phyloP scores from a whole-genome alignment of 2,888 invertebrate species.

The Stenolophus ochropezus region DNA sequence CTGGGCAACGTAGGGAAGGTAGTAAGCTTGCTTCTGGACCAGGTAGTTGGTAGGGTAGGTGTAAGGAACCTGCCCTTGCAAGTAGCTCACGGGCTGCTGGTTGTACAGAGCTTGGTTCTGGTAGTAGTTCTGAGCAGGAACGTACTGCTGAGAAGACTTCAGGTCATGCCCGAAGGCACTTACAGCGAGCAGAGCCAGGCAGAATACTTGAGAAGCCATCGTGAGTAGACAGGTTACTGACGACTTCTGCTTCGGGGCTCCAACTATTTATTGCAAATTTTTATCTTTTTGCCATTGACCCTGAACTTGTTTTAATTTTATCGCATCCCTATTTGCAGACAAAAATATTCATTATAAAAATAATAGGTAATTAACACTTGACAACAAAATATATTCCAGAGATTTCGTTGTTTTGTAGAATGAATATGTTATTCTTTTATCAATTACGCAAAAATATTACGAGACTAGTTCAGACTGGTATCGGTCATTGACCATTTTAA shows the following conservation, averaged over 20 bases:
- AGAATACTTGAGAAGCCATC: background rate
- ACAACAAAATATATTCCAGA: no score
- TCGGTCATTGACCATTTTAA: background rate
- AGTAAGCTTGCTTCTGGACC: background rate
- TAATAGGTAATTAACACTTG: no score
- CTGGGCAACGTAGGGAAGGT: background rate
- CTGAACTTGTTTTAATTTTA: no score
- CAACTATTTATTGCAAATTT: background rate
- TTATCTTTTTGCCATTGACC: background rate
- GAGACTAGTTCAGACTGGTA: background rate
- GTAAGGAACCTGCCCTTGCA: background rate
- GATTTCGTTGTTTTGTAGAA: no score
- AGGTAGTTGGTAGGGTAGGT: background rate
- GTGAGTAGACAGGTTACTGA: background rate
- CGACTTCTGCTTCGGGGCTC: background rate
- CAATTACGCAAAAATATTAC: background rate
- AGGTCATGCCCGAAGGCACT: background rate
- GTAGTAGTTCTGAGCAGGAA: background rate
- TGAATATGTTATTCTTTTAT: no score
- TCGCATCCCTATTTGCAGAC: no score
- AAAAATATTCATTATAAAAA: no score
- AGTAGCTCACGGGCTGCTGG: background rate
- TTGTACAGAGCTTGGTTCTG: background rate
- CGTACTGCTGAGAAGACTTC: background rate
- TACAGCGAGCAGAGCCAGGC: background rate